Percentiles rank a stretch among this genome's conserved stretches.
These are phyloP conservation scores for Pediacus dermestoides DNA, from an alignment of 2,888 invertebrate species.

Conservation along the genomic window DNA sequence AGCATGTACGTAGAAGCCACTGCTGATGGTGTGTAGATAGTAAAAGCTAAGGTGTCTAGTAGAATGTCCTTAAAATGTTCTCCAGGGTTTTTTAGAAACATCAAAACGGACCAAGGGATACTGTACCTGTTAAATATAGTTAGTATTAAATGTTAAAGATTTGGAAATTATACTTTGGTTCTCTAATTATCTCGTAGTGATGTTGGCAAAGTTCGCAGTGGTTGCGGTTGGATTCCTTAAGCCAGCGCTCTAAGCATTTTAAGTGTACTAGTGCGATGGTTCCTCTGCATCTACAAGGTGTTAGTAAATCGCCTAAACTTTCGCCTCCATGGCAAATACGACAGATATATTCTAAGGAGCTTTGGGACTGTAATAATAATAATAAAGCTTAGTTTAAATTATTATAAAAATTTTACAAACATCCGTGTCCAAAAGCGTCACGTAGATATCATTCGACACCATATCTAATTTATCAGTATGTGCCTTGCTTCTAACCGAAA, in stretches of 20 bases:
- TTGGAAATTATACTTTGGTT: conserved; percentile 41
- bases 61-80: conserved; percentile 50
- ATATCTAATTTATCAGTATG: conserved; percentile 39
- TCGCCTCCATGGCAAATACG: conserved; percentile 49
- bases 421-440: conserved; percentile 36
- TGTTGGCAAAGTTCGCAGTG: conserved; percentile 58
- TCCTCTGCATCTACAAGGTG: conserved; percentile 56
- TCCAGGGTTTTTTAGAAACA: conserved; percentile 50
- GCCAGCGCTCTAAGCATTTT: conserved; percentile 57
- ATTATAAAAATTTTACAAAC: conserved; percentile 21
- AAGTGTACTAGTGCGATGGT: conserved; percentile 56
- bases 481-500: conserved; percentile 39
- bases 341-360: conserved; percentile 38
- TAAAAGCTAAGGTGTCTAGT: conserved; percentile 52
- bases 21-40: conserved; percentile 54
- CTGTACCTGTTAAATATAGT: conserved; percentile 32
- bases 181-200: conserved; percentile 51
- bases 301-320: conserved; percentile 49
- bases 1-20: conserved; percentile 48
- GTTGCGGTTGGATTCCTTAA: conserved; percentile 53
- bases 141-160: conserved; percentile 1
- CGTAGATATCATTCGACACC: conserved; percentile 36
- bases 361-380: conserved; percentile 16
- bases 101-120: conserved; percentile 41
- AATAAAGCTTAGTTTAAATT: conserved; percentile 6